A percentile compares a stretch with the other conserved stretches of the same genome.
These are phyloP conservation scores for Neodiprion lecontei DNA, from an alignment of 1,140 invertebrate genomes.

Conservation along the genomic window DNA sequence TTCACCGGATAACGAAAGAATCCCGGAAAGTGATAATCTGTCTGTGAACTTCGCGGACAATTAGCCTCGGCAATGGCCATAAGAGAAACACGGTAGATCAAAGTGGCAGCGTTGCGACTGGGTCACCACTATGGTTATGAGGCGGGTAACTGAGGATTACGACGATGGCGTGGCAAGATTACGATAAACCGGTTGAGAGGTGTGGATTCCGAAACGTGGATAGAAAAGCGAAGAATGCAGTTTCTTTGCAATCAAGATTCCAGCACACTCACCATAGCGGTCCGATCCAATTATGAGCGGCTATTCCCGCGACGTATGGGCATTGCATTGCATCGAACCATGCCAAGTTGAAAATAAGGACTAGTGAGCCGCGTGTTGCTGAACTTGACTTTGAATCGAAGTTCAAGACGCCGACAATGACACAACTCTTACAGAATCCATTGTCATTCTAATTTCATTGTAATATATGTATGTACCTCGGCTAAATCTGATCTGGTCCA, in stretches of 20 bases:
- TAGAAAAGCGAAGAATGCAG: not conserved
- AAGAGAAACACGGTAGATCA: not conserved
- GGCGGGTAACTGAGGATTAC: not conserved
- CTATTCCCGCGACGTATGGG: no score
- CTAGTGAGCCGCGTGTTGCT: not conserved
- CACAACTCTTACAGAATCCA: conserved; percentile 5
- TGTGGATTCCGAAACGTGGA: not conserved
- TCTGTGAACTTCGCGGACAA: conserved; percentile 6
- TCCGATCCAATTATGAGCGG: not conserved
- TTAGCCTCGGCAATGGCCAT: not conserved
- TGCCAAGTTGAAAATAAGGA: no score
- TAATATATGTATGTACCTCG: not conserved
- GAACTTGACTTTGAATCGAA: not conserved
- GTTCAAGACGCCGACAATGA: not conserved
- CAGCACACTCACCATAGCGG: not conserved
- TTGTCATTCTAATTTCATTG: conserved; percentile 6
- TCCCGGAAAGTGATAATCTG: not conserved
- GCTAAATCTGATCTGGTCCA: conserved; percentile 2
- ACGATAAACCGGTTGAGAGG: conserved; percentile 1
- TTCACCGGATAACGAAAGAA: no score
- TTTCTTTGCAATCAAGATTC: not conserved
- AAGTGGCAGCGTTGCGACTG: not conserved
- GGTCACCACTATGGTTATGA: not conserved
- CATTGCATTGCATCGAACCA: no score
- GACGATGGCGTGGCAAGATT: not conserved